Evolutionary conservation across 2,113 vertebrate species (phyloP), one percentile per base, ranked within the genome.

Genomic region (Anguilla japonica): DNA sequence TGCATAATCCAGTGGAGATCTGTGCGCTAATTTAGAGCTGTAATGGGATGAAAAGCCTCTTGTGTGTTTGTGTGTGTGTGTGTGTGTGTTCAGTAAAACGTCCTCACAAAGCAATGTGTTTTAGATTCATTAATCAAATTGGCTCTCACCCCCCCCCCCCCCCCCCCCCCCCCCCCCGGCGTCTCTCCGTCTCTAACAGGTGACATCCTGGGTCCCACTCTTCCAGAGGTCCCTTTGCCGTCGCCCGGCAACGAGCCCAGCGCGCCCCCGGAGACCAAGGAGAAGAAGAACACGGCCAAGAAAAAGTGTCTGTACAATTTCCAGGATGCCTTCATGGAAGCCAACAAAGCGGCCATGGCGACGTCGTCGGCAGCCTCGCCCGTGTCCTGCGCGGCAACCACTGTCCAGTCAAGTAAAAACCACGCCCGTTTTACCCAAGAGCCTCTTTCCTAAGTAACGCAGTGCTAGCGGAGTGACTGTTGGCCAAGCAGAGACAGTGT

Each of bases 281-380:
- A 99, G 92, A 99, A 96, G 91, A 98, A 98, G 94, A 97, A 92
- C 26, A 90, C 95, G 82, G 96, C 96, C 79, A 98, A 98, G 94
- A 99, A 99, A 95, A 99, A 99, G 93, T 99, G 98, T 96, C 95
- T 99, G 82, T 99, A 99, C 92, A 99, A 97, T 94, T 99, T 99
- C 96, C 98, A 99, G 94, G 98, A 99, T 94, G 97, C 98, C 95
- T 98, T 99, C 93, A 96, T 98, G 97, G 98, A 99, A 94, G 95
- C 97, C 89, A 98, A 96, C 92, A 97, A 97, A 89, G 97, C 97
- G 85, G 96, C 97, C 88, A 98, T 99, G 98, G 97, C 97, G 92
- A 98, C 98, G 2, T 99, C 98, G 0, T 97, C 98, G 18, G 96
- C 98, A 91, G 96, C 97, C 2, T 97, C 98, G 84, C 98, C 98